phyloP scores from a whole-genome alignment of 2,888 invertebrate species.

The Synergus gifuensis region DNA sequence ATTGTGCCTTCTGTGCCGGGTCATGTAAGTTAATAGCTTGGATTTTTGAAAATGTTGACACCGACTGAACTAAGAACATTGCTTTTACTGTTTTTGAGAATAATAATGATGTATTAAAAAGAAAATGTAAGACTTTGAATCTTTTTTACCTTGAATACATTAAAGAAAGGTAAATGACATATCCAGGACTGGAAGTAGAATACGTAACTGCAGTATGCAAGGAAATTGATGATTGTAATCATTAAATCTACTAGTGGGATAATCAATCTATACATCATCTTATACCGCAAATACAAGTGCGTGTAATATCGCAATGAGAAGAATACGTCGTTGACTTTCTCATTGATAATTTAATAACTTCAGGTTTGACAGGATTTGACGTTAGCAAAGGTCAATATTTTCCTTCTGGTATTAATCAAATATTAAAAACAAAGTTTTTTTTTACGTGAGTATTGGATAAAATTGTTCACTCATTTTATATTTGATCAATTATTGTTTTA shows the following conservation, averaged over 20 bases:
- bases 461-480: no score
- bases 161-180: neutral
- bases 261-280: neutral
- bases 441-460: no score
- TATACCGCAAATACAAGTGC: neutral
- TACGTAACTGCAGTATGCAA: neutral
- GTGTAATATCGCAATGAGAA: neutral
- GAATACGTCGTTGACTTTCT: neutral
- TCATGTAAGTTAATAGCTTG: neutral
- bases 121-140: neutral
- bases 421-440: no score
- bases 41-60: neutral
- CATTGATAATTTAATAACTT: neutral
- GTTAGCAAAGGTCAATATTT: neutral
- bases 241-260: neutral
- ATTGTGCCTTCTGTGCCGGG: neutral
- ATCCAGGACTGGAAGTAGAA: neutral
- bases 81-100: no score
- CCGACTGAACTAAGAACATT: neutral
- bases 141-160: neutral
- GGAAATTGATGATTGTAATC: neutral
- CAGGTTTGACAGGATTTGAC: neutral
- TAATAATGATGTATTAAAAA: no score
- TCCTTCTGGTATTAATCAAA: neutral
- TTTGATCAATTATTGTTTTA: no score